These are phyloP conservation scores for Acrocyrtus sp. DNA, from an alignment of 2,888 invertebrate species.

Conservation along the genomic window DNA sequence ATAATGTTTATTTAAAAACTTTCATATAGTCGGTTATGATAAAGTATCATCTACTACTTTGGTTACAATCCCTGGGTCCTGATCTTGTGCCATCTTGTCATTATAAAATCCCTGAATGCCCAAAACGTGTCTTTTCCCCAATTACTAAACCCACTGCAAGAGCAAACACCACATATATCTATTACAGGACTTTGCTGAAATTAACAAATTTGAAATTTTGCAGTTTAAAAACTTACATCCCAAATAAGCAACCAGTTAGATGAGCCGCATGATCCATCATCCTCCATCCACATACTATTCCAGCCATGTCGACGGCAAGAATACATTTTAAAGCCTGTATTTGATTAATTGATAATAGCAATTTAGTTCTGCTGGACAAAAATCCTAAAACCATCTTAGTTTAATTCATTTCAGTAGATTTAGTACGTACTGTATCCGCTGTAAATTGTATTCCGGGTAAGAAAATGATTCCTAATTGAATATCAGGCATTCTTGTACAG, in stretches of 20 bases:
- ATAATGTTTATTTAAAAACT: not conserved
- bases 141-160: constrained; percentile 55
- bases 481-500: constrained; percentile 89
- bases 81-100: constrained; percentile 58
- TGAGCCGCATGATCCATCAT: constrained; percentile 99
- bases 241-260: constrained; percentile 91
- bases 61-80: constrained; percentile 36
- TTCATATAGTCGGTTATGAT: not conserved
- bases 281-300: constrained; percentile 87
- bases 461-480: constrained; percentile 87
- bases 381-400: not conserved
- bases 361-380: too few relatives aligned
- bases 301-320: constrained; percentile 84
- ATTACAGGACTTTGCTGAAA: too few relatives aligned
- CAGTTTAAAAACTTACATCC: constrained; percentile 76
- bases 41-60: not conserved
- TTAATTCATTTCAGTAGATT: too few relatives aligned
- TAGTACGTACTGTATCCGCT: constrained; percentile 81
- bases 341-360: not conserved
- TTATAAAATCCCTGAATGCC: constrained; percentile 56
- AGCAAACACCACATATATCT: too few relatives aligned
- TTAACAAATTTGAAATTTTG: too few relatives aligned
- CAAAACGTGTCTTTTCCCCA: constrained; percentile 55
- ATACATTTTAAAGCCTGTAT: constrained; percentile 86
- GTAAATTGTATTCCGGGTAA: constrained; percentile 76